Evolutionary conservation across 2,888 invertebrate genomes (phyloP), one percentile per base, ranked within the genome.

Genomic region (Leucozona laternaria): DNA sequence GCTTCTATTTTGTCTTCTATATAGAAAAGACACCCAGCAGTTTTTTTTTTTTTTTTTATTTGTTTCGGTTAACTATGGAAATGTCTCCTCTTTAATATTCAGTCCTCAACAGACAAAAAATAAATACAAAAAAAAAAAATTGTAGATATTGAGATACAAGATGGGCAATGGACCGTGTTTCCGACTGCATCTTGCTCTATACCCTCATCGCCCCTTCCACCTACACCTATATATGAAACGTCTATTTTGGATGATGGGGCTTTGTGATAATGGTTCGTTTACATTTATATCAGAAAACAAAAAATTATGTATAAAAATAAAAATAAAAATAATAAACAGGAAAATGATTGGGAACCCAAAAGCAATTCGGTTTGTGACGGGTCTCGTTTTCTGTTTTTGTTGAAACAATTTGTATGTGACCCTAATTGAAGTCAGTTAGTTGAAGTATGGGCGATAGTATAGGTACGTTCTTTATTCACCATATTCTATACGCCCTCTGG

Each of bases 351-450:
- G 50, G 79, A 79, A 79, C 66, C 79, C 73, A 70, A n/a, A n/a
- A 73, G 58, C 72, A 50, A 58, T 79, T 83, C 68, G 73, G 60
- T 73, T 72, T 68, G 57, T 31, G 57, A 57, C 57, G 57, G 71
- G 57, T 58, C 57, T 43, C 43, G 83, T 73, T 70, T 68, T 71
- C 28, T 31, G 34, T 70, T 73, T 68, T 68, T 70, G 73, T 55
- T 70, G 50, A 79, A 83, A 83, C 72, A 83, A 79, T 83, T 83
- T 79, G 68, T 79, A 34, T 79, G 83, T 79, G 83, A 83, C 83
- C 83, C 83, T 83, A 83, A 83, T 83, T 83, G 83, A 79, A 83
- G 83, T 79, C 62, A 37, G 79, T 83, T 28, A 73, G 82, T 73
- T 68, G 34, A 78, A 66, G 64, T 78, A 31, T 20, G 37, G 25